phyloP scores from a whole-genome alignment of 2,888 invertebrate genomes.

The Drosophila siamana region DNA sequence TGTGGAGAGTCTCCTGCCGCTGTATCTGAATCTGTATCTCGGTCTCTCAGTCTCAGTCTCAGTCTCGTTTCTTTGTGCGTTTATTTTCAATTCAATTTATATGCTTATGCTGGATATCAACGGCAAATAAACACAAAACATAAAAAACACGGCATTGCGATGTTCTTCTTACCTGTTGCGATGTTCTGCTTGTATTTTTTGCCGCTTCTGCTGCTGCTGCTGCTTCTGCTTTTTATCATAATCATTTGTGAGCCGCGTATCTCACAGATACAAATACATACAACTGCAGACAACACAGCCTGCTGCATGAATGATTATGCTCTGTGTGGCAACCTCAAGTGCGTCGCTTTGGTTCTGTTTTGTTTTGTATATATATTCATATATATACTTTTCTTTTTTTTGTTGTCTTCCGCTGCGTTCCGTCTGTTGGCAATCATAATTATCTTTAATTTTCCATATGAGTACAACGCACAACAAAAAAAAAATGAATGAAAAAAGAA shows the following conservation, averaged over 20 bases:
- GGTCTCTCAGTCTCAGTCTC: no score
- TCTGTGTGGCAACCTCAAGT: constrained; percentile 37
- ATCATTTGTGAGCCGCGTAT: constrained; percentile 67
- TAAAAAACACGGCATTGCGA: constrained; percentile 55
- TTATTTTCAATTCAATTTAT: constrained; percentile 13
- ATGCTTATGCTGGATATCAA: constrained; percentile 25
- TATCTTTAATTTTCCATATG: constrained; percentile 64
- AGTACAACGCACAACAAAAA: no score
- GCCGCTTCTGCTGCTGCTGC: constrained; percentile 4
- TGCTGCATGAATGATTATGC: constrained; percentile 63
- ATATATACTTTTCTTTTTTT: neutral
- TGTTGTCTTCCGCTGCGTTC: constrained; percentile 6
- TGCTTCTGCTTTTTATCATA: constrained; percentile 57
- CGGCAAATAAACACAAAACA: constrained; percentile 8
- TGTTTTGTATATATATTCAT: no score
- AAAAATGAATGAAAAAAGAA: constrained; percentile 15
- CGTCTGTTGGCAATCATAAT: constrained; percentile 69
- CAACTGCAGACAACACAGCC: neutral
- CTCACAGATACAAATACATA: constrained; percentile 35
- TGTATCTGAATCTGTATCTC: neutral
- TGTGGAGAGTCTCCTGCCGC: constrained; percentile 38
- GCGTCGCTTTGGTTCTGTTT: constrained; percentile 24
- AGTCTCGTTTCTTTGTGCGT: neutral
- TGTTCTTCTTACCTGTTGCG: constrained; percentile 68
- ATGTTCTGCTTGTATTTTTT: constrained; percentile 39